Conservation (phyloP, 2,113 vertebrate species). For the Petromus typicus region DNA sequence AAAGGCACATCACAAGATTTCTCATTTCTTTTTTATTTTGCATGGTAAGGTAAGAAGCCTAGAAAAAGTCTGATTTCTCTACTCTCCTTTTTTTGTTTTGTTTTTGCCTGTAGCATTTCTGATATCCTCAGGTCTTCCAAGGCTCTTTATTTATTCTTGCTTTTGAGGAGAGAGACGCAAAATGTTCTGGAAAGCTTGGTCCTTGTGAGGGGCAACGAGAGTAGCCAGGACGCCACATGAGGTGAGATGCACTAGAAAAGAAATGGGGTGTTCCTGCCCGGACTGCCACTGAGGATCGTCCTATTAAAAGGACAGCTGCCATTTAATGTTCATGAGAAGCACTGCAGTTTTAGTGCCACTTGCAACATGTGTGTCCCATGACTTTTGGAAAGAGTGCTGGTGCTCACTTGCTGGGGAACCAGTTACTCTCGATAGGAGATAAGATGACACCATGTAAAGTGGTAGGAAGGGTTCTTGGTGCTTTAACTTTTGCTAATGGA, state of each 20-base stretch:
- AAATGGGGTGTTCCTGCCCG: not conserved
- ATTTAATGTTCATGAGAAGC: not conserved
- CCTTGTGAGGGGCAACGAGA: not conserved
- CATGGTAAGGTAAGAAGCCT: constrained; percentile 36
- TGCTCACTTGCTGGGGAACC: not conserved
- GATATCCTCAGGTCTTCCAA: constrained; percentile 57
- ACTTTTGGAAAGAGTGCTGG: constrained; percentile 24
- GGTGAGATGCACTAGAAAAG: not conserved
- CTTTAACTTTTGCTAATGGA: constrained; percentile 48
- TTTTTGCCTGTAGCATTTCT: constrained; percentile 63
- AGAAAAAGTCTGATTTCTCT: not conserved
- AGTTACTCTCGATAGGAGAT: not conserved
- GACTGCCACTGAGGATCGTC: not conserved
- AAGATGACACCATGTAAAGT: not conserved
- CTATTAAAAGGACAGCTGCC: constrained; percentile 43
- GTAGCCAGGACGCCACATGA: not conserved
- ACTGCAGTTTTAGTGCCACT: not conserved
- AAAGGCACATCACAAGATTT: constrained; percentile 33
- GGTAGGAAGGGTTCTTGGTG: constrained; percentile 21
- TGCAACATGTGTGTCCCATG: not conserved
- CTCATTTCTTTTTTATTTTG: constrained; percentile 63
- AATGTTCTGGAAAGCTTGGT: constrained; percentile 36
- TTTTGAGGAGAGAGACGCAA: constrained; percentile 56
- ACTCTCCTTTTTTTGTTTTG: not conserved
- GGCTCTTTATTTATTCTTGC: constrained; percentile 57